phyloP scores from a whole-genome alignment of 2,888 invertebrate species.

The Neoaliturus tenellus region DNA sequence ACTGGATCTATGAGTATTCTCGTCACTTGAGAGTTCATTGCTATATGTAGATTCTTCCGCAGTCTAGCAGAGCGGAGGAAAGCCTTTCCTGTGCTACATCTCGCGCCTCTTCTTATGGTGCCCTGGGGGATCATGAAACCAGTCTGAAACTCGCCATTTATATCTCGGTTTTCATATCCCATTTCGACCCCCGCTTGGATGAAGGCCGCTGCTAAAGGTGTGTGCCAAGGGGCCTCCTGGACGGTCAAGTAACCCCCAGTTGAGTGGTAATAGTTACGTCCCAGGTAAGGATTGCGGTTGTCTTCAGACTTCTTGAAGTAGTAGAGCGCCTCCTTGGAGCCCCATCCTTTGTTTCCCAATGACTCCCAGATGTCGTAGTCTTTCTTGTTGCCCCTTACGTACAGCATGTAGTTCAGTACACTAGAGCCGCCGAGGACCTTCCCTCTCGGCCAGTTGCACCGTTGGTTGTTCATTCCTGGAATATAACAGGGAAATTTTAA shows the following conservation, averaged over 20 bases:
- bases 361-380: constrained; percentile 96
- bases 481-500: constrained; percentile 61
- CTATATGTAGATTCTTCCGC: constrained; percentile 89
- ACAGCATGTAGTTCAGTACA: constrained; percentile 94
- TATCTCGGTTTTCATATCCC: constrained; percentile 91
- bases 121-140: constrained; percentile 95
- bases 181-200: constrained; percentile 87
- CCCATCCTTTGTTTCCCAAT: constrained; percentile 93
- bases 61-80: constrained; percentile 88
- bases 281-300: constrained; percentile 89
- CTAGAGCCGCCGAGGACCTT: constrained; percentile 94
- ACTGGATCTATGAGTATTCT: constrained; percentile 73
- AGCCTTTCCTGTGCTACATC: constrained; percentile 93
- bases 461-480: constrained; percentile 87
- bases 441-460: constrained; percentile 95
- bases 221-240: constrained; percentile 91
- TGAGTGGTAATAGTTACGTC: constrained; percentile 86
- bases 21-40: constrained; percentile 85
- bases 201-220: constrained; percentile 88
- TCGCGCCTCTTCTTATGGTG: constrained; percentile 84
- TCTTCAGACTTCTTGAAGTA: constrained; percentile 96
- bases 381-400: constrained; percentile 89
- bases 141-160: constrained; percentile 90
- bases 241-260: constrained; percentile 90
- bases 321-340: constrained; percentile 84